A percentile compares a stretch with the other conserved stretches of the same genome.
phyloP scores from a whole-genome alignment of 1,140 invertebrate genomes.

The Brachionus koreanus region DNA sequence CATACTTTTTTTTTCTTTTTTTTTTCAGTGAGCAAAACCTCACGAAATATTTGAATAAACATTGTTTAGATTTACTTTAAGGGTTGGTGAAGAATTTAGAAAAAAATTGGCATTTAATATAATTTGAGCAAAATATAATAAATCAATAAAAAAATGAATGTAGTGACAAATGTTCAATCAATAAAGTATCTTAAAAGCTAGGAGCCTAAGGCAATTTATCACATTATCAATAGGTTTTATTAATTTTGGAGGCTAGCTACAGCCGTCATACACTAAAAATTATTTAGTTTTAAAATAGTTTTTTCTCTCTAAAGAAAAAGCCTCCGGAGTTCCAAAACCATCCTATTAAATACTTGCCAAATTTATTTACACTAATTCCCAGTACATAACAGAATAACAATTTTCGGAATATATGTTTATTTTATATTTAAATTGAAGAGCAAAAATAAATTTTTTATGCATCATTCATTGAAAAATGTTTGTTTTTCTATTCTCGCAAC shows the following conservation, averaged over 20 bases:
- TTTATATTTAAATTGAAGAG: background rate
- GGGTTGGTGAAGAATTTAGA: background rate
- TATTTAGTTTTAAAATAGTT: too few relatives aligned
- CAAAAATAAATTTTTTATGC: background rate
- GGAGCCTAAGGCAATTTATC: background rate
- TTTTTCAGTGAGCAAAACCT: background rate
- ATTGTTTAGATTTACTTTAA: background rate
- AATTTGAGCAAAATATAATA: background rate
- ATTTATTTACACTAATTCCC: background rate
- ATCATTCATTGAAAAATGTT: background rate
- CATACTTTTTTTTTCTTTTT: background rate
- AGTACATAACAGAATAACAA: background rate
- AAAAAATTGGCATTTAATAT: background rate
- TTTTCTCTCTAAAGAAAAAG: background rate
- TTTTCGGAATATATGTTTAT: background rate
- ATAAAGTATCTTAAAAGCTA: background rate
- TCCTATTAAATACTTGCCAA: background rate
- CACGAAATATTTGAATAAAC: background rate
- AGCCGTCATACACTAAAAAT: too few relatives aligned
- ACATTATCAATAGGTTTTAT: background rate
- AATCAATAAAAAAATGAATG: background rate
- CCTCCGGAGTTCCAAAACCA: background rate
- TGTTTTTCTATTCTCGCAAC: background rate
- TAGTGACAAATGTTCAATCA: background rate
- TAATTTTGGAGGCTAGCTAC: background rate